These are phyloP conservation scores for Triplophysa tibetana DNA, from an alignment of 2,113 vertebrate genomes.

Conservation along the genomic window DNA sequence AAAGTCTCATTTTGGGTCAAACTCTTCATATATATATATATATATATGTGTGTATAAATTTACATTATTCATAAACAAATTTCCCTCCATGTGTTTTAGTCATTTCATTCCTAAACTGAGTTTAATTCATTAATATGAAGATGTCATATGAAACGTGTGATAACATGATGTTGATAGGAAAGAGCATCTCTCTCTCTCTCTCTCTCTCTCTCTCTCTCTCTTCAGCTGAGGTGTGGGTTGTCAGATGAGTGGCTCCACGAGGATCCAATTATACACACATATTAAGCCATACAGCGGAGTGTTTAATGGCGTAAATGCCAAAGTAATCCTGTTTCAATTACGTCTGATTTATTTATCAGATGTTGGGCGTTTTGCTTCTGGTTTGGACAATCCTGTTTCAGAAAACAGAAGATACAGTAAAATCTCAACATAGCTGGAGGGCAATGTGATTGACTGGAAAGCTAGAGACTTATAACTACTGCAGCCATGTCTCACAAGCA, in stretches of 20 bases:
- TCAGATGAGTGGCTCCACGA: conserved; percentile 28
- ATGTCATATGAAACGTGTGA: no score
- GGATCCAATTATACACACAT: conserved; percentile 46
- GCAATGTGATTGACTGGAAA: no score
- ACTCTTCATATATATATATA: not conserved
- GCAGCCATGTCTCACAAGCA: no score
- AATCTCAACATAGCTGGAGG: no score
- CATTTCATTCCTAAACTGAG: not conserved
- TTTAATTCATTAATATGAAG: not conserved
- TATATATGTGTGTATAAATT: not conserved
- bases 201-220: not conserved
- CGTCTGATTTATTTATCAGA: conserved; percentile 3
- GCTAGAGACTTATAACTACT: no score
- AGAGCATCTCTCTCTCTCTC: conserved; percentile 2
- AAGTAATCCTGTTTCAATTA: conserved; percentile 22
- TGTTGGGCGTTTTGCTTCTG: not conserved
- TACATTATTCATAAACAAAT: no score
- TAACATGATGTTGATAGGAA: not conserved
- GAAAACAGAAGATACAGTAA: no score
- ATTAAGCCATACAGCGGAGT: conserved; percentile 32
- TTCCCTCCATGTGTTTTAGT: not conserved
- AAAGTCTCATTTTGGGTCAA: no score
- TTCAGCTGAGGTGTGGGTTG: conserved; percentile 34
- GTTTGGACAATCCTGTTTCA: not conserved
- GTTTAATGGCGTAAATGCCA: conserved; percentile 40